These are phyloP conservation scores for Megaceryle torquata DNA, from an alignment of 2,113 vertebrate genomes.

Conservation along the genomic window DNA sequence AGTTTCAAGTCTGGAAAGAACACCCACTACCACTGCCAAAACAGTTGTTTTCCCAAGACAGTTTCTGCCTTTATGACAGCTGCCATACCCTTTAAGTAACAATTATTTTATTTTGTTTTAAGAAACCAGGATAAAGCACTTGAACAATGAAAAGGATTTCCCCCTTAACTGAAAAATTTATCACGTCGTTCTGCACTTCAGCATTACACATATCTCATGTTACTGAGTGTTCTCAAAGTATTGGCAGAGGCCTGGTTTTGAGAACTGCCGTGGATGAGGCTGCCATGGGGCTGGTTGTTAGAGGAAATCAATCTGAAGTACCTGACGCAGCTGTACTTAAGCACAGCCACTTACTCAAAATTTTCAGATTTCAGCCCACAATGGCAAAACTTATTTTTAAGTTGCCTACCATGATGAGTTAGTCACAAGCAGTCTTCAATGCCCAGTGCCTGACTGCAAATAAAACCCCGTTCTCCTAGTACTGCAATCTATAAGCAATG, in stretches of 20 bases:
- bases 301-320: neutral
- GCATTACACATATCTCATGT: neutral
- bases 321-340: neutral
- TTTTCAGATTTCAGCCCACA: neutral
- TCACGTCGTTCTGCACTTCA: neutral
- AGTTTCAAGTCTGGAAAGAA: neutral
- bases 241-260: neutral
- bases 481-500: neutral
- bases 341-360: neutral
- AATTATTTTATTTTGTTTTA: constrained; percentile 17
- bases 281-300: no score
- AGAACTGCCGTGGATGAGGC: neutral
- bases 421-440: neutral
- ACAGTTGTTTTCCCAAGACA: constrained; percentile 2
- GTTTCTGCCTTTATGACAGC: constrained; percentile 3
- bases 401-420: neutral
- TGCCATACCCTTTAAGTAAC: neutral
- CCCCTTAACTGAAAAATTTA: neutral
- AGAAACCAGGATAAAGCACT: neutral
- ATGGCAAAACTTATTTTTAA: neutral
- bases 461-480: neutral
- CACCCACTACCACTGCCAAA: constrained; percentile 6
- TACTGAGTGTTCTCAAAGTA: neutral
- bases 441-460: neutral
- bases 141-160: constrained; percentile 46